Evolutionary conservation across 2,888 invertebrate species (phyloP), one percentile per base, ranked within the genome.

Genomic region (Crepidodera aurea): DNA sequence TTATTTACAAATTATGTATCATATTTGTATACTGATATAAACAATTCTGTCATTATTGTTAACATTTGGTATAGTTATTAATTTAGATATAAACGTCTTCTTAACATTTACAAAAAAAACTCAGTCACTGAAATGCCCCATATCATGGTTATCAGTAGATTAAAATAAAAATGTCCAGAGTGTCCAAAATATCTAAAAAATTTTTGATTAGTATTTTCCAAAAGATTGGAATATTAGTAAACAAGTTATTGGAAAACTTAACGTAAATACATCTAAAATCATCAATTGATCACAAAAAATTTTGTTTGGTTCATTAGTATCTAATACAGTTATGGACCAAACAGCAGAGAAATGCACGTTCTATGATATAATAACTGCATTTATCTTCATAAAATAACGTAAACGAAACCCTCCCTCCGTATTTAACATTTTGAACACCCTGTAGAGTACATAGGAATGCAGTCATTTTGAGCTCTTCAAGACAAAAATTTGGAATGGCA

Each of bases 61-160:
- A 76, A 76, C 76, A 76, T 76, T 76, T 76, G 76, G 76, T 76
- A 76, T 74, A 75, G 68, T 74, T 72, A 74, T 74, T 70, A 74
- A 75, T 75, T 76, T 74, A 74, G 74, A 74, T 73, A 73, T 73
- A 73, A 75, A 74, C 69, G 73, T 73, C 72, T 68, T 70, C 68
- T 71, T 73, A 72, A 73, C 72, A 75, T 74, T 72, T 71, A 73
- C 68, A 67, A 65, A 72, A 68, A 66, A 70, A 70, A 73, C 72
- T 75, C 75, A 76, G 75, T 76, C 75, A 74, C 70, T 71, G 71
- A 74, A 75, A 73, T 75, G 70, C 73, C 71, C 73, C 67, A 62
- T 60, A 53, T 53, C 55, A 65, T 64, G 64, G 64, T 64, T 66
- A 64, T 56, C 60, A 64, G 54, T 59, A 63, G 39, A 37, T 27